These are phyloP conservation scores for Druon quercuslanigerum DNA, from an alignment of 1,140 invertebrate species.

Conservation along the genomic window DNA sequence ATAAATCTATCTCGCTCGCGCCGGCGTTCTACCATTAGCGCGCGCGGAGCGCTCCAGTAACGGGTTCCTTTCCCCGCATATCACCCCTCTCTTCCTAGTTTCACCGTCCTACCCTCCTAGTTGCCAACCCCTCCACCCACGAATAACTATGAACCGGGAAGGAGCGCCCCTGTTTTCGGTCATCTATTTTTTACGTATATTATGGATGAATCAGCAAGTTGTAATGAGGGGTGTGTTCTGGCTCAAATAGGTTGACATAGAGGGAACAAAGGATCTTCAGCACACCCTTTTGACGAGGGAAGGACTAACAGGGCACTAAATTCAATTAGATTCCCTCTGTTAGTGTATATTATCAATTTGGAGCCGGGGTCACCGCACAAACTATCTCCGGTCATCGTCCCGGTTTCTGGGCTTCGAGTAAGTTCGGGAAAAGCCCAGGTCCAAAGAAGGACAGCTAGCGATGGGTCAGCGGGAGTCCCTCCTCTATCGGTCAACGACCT, in stretches of 20 bases:
- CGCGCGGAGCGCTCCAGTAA: slow-evolving; percentile 70
- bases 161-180: neutral
- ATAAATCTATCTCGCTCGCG: slow-evolving; percentile 49
- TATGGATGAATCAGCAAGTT: slow-evolving; percentile 27
- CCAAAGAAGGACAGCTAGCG: slow-evolving; percentile 32
- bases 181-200: slow-evolving; percentile 13
- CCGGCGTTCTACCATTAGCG: slow-evolving; percentile 54
- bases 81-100: slow-evolving; percentile 44
- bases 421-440: slow-evolving; percentile 31
- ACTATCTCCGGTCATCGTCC: slow-evolving; percentile 29
- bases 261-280: neutral
- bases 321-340: neutral
- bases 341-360: neutral
- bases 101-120: slow-evolving; percentile 42
- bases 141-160: slow-evolving; percentile 17
- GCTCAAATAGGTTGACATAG: neutral
- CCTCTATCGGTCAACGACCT: slow-evolving; percentile 69
- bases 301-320: neutral
- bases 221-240: no score
- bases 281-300: neutral
- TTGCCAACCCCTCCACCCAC: slow-evolving; percentile 39
- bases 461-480: slow-evolving; percentile 55
- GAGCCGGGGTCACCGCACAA: neutral
- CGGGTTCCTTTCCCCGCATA: slow-evolving; percentile 65
- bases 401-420: slow-evolving; percentile 11